These are phyloP conservation scores for Stegophylla sp. DNA, from an alignment of 2,888 invertebrate species.

Conservation along the genomic window DNA sequence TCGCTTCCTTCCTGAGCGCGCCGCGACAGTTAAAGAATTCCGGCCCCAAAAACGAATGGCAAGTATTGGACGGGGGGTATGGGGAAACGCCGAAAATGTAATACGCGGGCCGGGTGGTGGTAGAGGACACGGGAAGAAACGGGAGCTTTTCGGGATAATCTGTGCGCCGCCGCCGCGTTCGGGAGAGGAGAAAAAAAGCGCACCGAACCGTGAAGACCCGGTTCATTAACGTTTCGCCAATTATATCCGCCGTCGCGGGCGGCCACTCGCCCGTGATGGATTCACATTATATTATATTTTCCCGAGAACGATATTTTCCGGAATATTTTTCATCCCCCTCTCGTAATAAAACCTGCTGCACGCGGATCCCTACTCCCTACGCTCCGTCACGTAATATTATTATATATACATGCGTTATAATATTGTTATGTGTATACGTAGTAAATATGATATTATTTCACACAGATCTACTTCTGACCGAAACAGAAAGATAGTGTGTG, in stretches of 20 bases:
- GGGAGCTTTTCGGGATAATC: slow-evolving; percentile 47
- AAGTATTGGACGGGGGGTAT: neutral
- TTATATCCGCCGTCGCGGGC: slow-evolving; percentile 54
- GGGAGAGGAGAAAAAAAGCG: slow-evolving; percentile 28
- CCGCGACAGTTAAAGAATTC: slow-evolving; percentile 39
- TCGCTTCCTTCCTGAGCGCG: slow-evolving; percentile 28
- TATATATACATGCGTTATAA: no score
- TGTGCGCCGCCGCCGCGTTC: neutral
- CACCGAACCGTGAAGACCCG: slow-evolving; percentile 47
- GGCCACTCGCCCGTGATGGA: slow-evolving; percentile 55
- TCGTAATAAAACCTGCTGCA: no score
- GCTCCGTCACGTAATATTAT: no score
- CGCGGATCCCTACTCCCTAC: no score
- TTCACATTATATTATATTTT: slow-evolving; percentile 54
- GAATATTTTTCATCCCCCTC: slow-evolving; percentile 52
- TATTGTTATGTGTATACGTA: no score
- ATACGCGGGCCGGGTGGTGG: no score
- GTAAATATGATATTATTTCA: neutral
- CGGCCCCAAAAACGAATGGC: slow-evolving; percentile 1
- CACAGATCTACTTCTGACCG: neutral
- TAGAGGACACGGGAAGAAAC: neutral
- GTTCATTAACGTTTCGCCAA: slow-evolving; percentile 59
- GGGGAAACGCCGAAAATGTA: no score
- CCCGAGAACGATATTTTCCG: slow-evolving; percentile 52
- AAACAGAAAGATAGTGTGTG: no score